Conservation (phyloP, 2,888 invertebrate genomes). For the Hybos culiciformis region DNA sequence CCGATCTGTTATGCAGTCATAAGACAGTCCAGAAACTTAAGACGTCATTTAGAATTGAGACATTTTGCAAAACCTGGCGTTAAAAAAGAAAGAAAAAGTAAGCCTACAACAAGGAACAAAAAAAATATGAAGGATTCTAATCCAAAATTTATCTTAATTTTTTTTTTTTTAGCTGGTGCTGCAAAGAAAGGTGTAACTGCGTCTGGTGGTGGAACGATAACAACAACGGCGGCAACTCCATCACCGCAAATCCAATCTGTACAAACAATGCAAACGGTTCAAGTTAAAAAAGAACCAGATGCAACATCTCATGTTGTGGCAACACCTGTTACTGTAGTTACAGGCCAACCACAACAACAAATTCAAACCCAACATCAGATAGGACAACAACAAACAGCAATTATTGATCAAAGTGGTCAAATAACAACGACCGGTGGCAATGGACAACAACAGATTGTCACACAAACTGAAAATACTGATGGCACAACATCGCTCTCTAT, state of each 20-base stretch:
- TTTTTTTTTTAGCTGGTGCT: slow-evolving; percentile 17
- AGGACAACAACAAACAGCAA: slow-evolving; percentile 28
- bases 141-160: not conserved
- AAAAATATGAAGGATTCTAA: not conserved
- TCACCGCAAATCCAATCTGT: slow-evolving; percentile 33
- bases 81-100: slow-evolving; percentile 36
- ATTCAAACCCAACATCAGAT: slow-evolving; percentile 22
- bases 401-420: slow-evolving; percentile 33
- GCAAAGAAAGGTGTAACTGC: slow-evolving; percentile 14
- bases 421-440: slow-evolving; percentile 26
- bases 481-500: slow-evolving; percentile 34
- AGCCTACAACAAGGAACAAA: slow-evolving; percentile 16
- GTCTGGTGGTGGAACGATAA: not conserved
- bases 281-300: slow-evolving; percentile 36
- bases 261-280: slow-evolving; percentile 33
- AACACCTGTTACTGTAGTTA: slow-evolving; percentile 18
- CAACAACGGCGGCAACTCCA: not conserved
- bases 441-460: slow-evolving; percentile 28
- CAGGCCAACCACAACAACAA: slow-evolving; percentile 14
- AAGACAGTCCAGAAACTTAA: slow-evolving; percentile 44
- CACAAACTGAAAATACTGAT: slow-evolving; percentile 34
- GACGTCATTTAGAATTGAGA: slow-evolving; percentile 41
- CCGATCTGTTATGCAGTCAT: slow-evolving; percentile 45
- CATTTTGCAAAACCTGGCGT: slow-evolving; percentile 36
- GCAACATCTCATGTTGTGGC: slow-evolving; percentile 17